Evolutionary conservation across 2,888 invertebrate species (phyloP).

Genomic region (Lasioglossum oenotherae): DNA sequence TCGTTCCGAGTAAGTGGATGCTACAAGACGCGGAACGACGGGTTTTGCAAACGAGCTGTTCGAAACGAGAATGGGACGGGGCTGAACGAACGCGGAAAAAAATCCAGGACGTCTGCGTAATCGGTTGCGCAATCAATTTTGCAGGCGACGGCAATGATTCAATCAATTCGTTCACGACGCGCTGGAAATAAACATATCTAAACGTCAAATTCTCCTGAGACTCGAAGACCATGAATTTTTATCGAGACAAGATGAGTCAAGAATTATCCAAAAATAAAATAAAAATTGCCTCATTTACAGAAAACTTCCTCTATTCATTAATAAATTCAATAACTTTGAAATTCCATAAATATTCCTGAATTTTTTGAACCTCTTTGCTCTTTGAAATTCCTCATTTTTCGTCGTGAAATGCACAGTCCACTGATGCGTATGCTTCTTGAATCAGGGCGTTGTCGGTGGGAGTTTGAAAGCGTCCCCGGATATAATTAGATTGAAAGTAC

Average conservation of each 20-base stretch:
- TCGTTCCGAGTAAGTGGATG: constrained; percentile 30
- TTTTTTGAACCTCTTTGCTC: background rate
- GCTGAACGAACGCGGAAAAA: background rate
- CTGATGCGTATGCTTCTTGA: background rate
- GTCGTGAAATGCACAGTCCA: background rate
- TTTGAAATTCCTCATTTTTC: background rate
- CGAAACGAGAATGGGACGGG: background rate
- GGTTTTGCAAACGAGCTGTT: constrained; percentile 3
- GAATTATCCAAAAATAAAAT: background rate
- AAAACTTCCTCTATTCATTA: background rate
- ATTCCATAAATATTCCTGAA: background rate
- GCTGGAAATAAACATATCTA: background rate
- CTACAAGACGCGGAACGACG: constrained; percentile 3
- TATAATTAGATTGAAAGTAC: constrained; percentile 15
- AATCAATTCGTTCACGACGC: background rate
- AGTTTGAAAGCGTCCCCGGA: background rate
- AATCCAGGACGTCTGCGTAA: constrained; percentile 2
- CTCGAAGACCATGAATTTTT: background rate
- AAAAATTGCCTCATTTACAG: background rate
- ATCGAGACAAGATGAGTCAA: background rate
- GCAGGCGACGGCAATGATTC: background rate
- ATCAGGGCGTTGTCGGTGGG: background rate
- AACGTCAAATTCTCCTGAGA: background rate
- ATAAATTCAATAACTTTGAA: background rate
- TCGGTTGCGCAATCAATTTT: background rate